Evolutionary conservation across 2,797 vertebrate species (phyloP), one percentile per base, ranked within the genome.

Genomic region (Columba guinea): DNA sequence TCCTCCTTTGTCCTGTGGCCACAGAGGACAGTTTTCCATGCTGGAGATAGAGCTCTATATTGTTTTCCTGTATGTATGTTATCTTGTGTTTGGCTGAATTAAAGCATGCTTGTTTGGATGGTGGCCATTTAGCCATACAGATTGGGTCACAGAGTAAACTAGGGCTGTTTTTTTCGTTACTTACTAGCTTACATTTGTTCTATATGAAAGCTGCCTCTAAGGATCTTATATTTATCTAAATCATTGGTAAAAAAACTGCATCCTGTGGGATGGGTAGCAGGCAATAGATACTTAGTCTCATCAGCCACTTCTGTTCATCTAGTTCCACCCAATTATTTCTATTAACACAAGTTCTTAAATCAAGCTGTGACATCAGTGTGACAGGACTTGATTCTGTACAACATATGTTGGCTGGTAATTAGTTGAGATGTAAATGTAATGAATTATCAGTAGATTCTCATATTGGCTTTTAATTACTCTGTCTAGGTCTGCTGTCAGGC

Each of bases 81-180:
- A 92, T 94, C 92, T 94, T 78, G 76, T 1, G 23, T 65, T 93
- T 93, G 95, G 87, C 89, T 91, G 92, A 82, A 78, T 81, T 78
- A 81, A 83, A 87, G 78, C 78, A 65, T 0, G 0, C 56, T 89
- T 51, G 67, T 51, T 30, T 96, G 94, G 89, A 67, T n/a, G 16
- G 49, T 87, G 87, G 71, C 92, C 95, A 91, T 87, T 70, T 48
- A 96, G 62, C 87, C 26, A 8, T 30, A 75, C 76, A 91, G 65
- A 88, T 34, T 44, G 63, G 37, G 84, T 90, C 15, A 13, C 30
- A 55, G 91, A 60, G 64, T 48, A 60, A 87, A 82, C 2, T 2
- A 20, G 30, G 55, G 53, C 75, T 94, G 60, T 80, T 93, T 79
- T 79, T 35, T 87, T 80, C 3, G 0, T 84, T 95, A 71, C 63